These are phyloP conservation scores for Presbytis comata DNA, from an alignment of 2,797 vertebrate species.

Conservation along the genomic window DNA sequence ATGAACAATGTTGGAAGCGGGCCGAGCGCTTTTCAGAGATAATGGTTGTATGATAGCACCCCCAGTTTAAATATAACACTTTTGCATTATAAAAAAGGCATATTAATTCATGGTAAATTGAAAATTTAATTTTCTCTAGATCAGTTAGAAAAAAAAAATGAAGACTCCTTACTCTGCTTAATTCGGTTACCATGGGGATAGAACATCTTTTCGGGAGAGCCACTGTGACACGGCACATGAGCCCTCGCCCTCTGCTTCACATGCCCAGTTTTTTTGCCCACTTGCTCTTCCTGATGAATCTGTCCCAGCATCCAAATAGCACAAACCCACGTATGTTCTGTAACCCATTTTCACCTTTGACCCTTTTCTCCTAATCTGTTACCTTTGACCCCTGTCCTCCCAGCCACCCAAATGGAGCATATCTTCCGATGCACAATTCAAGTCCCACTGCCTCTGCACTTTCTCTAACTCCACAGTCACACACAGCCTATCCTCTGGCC, in stretches of 20 bases:
- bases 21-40: constrained; percentile 63
- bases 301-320: fast-evolving
- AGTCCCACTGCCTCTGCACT: fast-evolving
- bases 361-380: neutral
- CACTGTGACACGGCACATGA: fast-evolving
- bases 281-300: neutral
- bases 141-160: neutral
- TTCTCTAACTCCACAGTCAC: neutral
- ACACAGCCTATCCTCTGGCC: neutral
- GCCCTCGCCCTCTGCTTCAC: neutral
- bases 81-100: constrained; percentile 35
- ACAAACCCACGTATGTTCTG: fast-evolving
- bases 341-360: neutral
- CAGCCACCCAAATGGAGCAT: neutral
- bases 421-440: neutral
- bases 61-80: constrained; percentile 35
- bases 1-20: constrained; percentile 66
- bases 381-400: neutral
- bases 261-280: neutral
- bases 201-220: neutral
- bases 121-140: constrained; percentile 16
- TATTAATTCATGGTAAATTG: constrained; percentile 30
- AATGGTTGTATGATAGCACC: constrained; percentile 45
- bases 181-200: neutral
- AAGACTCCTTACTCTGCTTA: neutral